Evolutionary conservation across 2,888 invertebrate species (phyloP), one percentile per base, ranked within the genome.

Genomic region (Hanleya hanleyi): DNA sequence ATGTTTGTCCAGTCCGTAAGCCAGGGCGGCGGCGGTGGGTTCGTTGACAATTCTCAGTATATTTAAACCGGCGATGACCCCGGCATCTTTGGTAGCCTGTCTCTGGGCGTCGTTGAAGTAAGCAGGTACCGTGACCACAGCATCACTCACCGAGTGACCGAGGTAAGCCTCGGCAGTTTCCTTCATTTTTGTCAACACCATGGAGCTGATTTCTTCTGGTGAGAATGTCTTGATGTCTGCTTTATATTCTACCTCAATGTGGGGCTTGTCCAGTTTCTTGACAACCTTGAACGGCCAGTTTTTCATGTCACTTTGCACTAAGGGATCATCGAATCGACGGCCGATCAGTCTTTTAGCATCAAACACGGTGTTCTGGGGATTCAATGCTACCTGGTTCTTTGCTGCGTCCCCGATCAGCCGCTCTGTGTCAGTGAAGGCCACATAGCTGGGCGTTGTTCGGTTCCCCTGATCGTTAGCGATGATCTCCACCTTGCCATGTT

Each of bases 121-220:
- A 6, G 86, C 86, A 9, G 86, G 86, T 7, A 86, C 87, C 12
- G 87, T 87, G 12, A 87, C 77, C 9, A 87, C 87, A 33, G 87
- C 86, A 73, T 85, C 82, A 1, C 69, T 81, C 0, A 87, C 82
- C 36, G 80, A 79, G 74, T 81, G 74, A 6, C 69, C 62, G 22
- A 69, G 47, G 35, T 62, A 69, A 33, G 69, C 68, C 73, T 91
- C 91, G 9, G 91, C 92, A 5, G 88, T 91, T 66, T 90, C 89
- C 93, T 95, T 96, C 97, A 97, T 97, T 90, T 97, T 97, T 29
- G 94, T 94, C 80, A 97, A 92, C 68, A 97, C 96, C 96, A 96
- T 96, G 57, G 96, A 96, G 88, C 95, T 95, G 79, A 97, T 94
- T 92, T 97, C 96, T 90, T 97, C 96, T 0, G 96, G 96, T 91